phyloP scores from a whole-genome alignment of 2,888 invertebrate genomes.

The Calameuta filiformis region DNA sequence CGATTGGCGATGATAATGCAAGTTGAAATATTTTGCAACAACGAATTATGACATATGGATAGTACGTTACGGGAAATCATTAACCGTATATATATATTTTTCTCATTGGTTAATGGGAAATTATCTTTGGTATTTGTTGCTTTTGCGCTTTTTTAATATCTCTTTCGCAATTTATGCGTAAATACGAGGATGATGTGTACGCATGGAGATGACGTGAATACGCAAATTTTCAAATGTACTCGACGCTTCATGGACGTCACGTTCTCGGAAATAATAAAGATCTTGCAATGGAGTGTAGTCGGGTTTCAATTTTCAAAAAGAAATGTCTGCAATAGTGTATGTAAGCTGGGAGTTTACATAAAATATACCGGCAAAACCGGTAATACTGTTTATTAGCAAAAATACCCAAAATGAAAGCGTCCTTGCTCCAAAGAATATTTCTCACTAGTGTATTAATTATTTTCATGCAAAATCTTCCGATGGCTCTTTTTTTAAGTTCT shows the following conservation, averaged over 20 bases:
- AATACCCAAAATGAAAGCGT: background rate
- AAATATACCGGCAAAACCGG: background rate
- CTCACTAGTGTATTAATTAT: background rate
- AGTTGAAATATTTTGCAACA: background rate
- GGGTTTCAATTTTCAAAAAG: background rate
- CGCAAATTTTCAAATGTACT: background rate
- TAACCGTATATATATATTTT: background rate
- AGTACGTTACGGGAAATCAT: background rate
- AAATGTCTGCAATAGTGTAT: background rate
- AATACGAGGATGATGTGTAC: background rate
- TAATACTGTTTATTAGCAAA: background rate
- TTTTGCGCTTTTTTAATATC: background rate
- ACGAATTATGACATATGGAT: background rate
- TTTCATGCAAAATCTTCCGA: background rate
- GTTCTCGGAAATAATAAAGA: background rate
- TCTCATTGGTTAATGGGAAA: background rate
- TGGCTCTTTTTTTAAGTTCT: background rate
- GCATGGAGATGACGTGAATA: background rate
- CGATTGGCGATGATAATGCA: background rate
- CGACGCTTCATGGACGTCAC: background rate
- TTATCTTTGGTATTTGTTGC: background rate
- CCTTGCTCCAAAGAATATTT: background rate
- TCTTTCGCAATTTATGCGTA: background rate
- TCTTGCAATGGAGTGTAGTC: background rate
- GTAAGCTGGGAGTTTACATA: background rate